phyloP scores from a whole-genome alignment of 53 echinoderm and acorn worm species.

The Hippasteria phrygiana region DNA sequence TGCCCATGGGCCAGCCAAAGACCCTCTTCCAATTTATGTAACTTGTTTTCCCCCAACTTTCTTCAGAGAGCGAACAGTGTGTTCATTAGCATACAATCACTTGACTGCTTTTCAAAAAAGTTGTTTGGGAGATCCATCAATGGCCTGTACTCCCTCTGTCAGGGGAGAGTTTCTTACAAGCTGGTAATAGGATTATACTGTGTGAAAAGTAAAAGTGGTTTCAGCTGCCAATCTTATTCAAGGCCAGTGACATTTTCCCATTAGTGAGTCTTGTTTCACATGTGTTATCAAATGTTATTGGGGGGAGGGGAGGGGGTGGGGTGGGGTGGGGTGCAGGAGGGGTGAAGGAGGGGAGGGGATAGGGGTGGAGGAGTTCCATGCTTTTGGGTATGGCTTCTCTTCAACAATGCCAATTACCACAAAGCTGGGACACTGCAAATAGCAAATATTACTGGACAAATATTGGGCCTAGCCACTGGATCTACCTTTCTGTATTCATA shows the following conservation, averaged over 20 bases:
- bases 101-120: constrained; percentile 19
- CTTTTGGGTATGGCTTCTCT: too few relatives aligned
- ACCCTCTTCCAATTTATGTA: neutral
- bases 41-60: constrained; percentile 44
- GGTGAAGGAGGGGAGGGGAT: too few relatives aligned
- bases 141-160: constrained; percentile 19
- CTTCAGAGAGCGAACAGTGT: constrained; percentile 3
- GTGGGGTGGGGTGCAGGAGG: too few relatives aligned
- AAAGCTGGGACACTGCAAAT: too few relatives aligned
- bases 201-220: neutral
- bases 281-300: too few relatives aligned
- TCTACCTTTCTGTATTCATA: too few relatives aligned
- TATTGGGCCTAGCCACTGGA: too few relatives aligned
- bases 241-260: neutral
- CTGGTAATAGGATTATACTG: neutral
- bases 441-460: too few relatives aligned
- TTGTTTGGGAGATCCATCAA: constrained; percentile 52
- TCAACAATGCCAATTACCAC: too few relatives aligned
- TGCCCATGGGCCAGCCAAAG: neutral
- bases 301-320: too few relatives aligned
- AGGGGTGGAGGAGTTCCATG: too few relatives aligned
- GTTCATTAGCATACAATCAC: constrained; percentile 64
- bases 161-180: neutral
- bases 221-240: neutral
- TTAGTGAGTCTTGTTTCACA: too few relatives aligned